Conservation (phyloP, 2,888 invertebrate genomes). For the Antitype chi region DNA sequence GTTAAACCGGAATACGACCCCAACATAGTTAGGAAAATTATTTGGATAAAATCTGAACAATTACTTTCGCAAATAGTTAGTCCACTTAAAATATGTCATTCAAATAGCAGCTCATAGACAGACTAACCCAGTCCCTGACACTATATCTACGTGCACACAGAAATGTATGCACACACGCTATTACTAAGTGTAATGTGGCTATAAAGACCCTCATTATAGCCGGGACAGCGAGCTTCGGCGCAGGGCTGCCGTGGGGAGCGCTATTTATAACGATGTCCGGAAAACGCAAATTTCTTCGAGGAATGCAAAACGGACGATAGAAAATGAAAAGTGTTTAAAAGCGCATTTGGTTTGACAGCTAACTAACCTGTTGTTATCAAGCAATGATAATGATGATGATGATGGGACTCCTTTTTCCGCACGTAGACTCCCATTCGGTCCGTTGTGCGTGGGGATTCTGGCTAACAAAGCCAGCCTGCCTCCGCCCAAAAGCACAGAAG, state of each 20-base stretch:
- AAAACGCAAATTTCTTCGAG: not conserved
- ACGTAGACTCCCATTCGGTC: no score
- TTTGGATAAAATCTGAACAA: not conserved
- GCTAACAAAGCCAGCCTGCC: no score
- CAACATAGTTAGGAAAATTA: not conserved
- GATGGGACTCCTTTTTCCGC: no score
- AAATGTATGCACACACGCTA: conserved; percentile 53
- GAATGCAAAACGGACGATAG: not conserved
- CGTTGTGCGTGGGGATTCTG: no score
- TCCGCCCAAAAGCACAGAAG: no score
- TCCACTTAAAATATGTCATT: not conserved
- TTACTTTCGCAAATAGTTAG: not conserved
- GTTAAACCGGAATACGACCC: not conserved
- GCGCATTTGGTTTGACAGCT: not conserved
- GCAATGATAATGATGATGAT: no score
- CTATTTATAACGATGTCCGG: conserved; percentile 3
- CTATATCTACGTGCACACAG: not conserved
- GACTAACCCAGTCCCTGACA: not conserved
- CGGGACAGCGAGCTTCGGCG: conserved; percentile 35
- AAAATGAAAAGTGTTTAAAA: not conserved
- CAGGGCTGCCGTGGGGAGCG: conserved; percentile 39
- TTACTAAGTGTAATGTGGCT: conserved; percentile 48
- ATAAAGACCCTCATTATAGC: conserved; percentile 55
- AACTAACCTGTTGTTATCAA: not conserved
- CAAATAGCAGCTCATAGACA: conserved; percentile 4